A percentile compares a stretch with the other conserved stretches of the same genome.
phyloP scores from a whole-genome alignment of 2,888 invertebrate species.

The Chymomyza fuscimana region DNA sequence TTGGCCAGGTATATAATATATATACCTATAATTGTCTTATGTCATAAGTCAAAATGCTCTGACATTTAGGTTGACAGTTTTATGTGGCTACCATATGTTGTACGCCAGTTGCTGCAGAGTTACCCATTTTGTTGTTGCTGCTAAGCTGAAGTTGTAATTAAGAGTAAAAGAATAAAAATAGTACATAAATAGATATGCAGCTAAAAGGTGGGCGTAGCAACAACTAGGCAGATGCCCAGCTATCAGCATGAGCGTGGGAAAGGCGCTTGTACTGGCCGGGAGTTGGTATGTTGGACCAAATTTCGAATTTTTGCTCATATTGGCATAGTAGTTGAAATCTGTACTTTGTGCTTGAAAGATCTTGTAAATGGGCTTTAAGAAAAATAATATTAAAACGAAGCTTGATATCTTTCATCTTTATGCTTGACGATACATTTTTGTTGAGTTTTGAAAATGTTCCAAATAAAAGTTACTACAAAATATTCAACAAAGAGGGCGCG shows the following conservation, averaged over 20 bases:
- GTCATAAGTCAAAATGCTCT: conserved; percentile 67
- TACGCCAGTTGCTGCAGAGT: not conserved
- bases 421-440: no score
- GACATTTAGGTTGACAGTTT: conserved; percentile 55
- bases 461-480: no score
- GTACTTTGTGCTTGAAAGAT: not conserved
- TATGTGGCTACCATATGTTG: conserved; percentile 39
- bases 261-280: not conserved
- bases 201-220: conserved; percentile 27
- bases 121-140: conserved; percentile 11
- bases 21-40: conserved; percentile 55
- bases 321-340: not conserved
- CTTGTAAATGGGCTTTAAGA: not conserved
- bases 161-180: conserved; percentile 32
- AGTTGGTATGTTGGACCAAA: not conserved
- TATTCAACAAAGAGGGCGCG: no score
- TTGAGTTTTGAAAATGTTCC: no score
- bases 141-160: conserved; percentile 36
- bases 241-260: conserved; percentile 35
- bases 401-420: no score
- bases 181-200: conserved; percentile 20
- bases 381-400: no score
- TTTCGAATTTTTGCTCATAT: not conserved
- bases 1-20: conserved; percentile 19
- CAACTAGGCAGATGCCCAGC: conserved; percentile 14